These are phyloP conservation scores for Leptinotarsa juncta DNA, from an alignment of 2,888 invertebrate genomes.

Conservation along the genomic window DNA sequence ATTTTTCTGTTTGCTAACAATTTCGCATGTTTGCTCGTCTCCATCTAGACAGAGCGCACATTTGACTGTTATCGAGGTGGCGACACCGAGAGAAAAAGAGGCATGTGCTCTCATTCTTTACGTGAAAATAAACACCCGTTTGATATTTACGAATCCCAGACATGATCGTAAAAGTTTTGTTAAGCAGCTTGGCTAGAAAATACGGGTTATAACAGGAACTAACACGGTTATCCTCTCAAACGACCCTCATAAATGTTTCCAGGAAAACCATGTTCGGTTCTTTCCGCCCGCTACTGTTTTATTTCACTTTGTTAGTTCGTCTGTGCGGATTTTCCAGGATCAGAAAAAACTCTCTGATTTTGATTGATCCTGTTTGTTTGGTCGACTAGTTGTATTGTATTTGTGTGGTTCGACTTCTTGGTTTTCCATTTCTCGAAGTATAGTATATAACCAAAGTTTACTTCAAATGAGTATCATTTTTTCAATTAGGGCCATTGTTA, in stretches of 20 bases:
- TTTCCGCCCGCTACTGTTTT: conserved; percentile 39
- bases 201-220: conserved; percentile 41
- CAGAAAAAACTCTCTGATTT: neutral
- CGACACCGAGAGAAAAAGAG: conserved; percentile 19
- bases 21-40: conserved; percentile 16
- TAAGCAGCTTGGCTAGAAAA: conserved; percentile 33
- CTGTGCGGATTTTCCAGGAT: neutral
- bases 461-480: too few species aligned
- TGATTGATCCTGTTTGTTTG: neutral
- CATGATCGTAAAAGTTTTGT: conserved; percentile 40
- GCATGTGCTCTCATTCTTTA: conserved; percentile 27
- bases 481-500: too few species aligned
- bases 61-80: conserved; percentile 25
- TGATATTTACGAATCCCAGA: conserved; percentile 39
- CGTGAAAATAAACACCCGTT: conserved; percentile 36
- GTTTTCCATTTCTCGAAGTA: too few species aligned
- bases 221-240: conserved; percentile 43
- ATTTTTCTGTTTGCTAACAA: conserved; percentile 15
- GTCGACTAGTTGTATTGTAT: neutral
- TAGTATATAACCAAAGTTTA: too few species aligned
- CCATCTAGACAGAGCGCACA: neutral
- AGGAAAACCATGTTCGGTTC: conserved; percentile 31
- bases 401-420: too few species aligned
- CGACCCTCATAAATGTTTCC: conserved; percentile 41
- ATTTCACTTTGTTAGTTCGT: conserved; percentile 25